Conservation (phyloP, 2,113 vertebrate species). For the Phaethornis superciliosus region DNA sequence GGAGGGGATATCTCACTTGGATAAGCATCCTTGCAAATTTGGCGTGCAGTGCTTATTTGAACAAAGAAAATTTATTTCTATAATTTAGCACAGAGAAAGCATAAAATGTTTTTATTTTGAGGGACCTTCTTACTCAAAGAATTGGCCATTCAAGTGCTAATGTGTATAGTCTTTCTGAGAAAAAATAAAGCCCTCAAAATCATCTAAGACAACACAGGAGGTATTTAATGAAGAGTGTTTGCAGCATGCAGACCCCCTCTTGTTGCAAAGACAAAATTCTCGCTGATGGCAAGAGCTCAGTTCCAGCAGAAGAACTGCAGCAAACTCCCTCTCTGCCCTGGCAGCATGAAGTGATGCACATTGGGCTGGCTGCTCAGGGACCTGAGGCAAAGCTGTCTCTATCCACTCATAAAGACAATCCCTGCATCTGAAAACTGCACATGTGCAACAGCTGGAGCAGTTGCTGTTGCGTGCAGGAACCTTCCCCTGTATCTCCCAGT, state of each 20-base stretch:
- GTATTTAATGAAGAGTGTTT: slow-evolving; percentile 1
- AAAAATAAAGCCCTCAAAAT: background rate
- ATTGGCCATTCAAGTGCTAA: background rate
- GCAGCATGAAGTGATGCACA: background rate
- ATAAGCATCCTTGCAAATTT: slow-evolving; percentile 62
- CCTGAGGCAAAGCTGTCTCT: background rate
- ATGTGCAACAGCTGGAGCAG: background rate
- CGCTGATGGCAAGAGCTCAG: background rate
- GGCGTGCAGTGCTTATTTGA: slow-evolving; percentile 27
- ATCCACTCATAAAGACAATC: background rate
- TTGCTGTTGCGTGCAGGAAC: background rate
- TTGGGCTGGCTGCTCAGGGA: background rate
- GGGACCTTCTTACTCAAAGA: background rate
- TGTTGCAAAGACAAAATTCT: slow-evolving; percentile 13
- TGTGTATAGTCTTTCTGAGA: background rate
- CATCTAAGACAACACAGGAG: background rate
- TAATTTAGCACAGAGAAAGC: background rate
- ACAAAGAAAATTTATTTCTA: slow-evolving; percentile 62
- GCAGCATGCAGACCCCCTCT: background rate
- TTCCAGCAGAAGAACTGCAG: slow-evolving; percentile 11
- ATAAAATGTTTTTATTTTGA: background rate
- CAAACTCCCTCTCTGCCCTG: background rate
- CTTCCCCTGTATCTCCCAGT: background rate
- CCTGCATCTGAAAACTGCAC: background rate
- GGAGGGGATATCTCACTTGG: slow-evolving; percentile 62